Evolutionary conservation across 2,797 vertebrate genomes (phyloP).

Genomic region (Ambastaia sidthimunki): DNA sequence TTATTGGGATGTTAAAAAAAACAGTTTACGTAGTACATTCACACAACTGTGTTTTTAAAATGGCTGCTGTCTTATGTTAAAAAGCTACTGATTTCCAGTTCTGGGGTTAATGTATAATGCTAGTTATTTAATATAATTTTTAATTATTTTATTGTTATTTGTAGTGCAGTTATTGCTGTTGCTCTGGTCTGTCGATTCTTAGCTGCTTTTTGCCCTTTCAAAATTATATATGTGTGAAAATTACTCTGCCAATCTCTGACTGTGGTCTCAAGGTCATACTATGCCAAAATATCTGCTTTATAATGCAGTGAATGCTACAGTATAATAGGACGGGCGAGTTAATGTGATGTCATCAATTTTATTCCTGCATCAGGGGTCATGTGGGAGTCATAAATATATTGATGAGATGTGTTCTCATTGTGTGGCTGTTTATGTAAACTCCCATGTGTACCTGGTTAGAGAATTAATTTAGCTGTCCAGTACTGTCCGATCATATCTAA

Average conservation of each 20-base stretch:
- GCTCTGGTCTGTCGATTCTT: slow-evolving; percentile 51
- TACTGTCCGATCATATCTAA: slow-evolving; percentile 25
- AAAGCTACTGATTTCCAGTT: no score
- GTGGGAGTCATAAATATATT: neutral
- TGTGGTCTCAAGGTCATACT: neutral
- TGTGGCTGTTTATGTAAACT: neutral
- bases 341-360: neutral
- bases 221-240: slow-evolving; percentile 56
- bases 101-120: no score
- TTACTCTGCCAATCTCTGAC: slow-evolving; percentile 61
- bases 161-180: slow-evolving; percentile 70
- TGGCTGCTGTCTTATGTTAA: neutral
- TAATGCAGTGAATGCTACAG: neutral
- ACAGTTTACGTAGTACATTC: neutral
- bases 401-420: neutral
- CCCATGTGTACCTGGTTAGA: neutral
- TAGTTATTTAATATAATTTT: no score
- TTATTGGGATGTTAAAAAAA: no score
- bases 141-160: slow-evolving; percentile 48
- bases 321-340: neutral
- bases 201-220: no score
- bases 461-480: neutral
- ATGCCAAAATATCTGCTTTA: neutral
- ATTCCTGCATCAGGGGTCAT: neutral
- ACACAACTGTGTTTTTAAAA: slow-evolving; percentile 2